Conservation (phyloP, 2,797 vertebrate species). For the Rhinella marina region DNA sequence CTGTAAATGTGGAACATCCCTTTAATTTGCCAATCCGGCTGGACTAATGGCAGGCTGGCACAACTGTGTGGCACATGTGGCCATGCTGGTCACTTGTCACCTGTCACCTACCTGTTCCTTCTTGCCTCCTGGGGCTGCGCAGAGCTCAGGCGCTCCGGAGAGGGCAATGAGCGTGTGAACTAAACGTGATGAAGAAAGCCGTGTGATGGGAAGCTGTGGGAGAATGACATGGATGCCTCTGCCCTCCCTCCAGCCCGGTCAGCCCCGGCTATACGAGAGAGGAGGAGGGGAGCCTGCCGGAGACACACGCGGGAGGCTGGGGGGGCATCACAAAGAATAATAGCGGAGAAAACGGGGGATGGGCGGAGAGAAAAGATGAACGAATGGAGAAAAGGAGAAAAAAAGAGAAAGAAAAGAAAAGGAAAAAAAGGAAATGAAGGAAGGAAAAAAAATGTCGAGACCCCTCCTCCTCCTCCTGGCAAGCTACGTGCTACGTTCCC, state of each 20-base stretch:
- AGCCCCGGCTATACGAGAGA: conserved; percentile 50
- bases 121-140: neutral
- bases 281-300: conserved; percentile 49
- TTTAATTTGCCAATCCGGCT: too few species aligned
- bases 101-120: conserved; percentile 37
- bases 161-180: conserved; percentile 2
- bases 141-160: neutral
- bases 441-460: conserved; percentile 59
- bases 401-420: conserved; percentile 36
- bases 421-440: conserved; percentile 26
- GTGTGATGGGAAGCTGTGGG: conserved; percentile 38
- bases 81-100: neutral
- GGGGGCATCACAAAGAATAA: conserved; percentile 52
- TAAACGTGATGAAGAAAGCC: conserved; percentile 35
- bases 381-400: conserved; percentile 36
- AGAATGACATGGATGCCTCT: conserved; percentile 57
- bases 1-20: too few species aligned
- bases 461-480: conserved; percentile 61
- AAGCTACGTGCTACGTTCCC: conserved; percentile 41
- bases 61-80: too few species aligned
- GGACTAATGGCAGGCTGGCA: too few species aligned
- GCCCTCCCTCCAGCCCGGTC: conserved; percentile 56
- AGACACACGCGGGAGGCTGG: conserved; percentile 48
- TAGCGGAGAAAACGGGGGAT: conserved; percentile 39
- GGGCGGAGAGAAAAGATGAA: conserved; percentile 38